Base-by-base conservation (phyloP, 2,113 vertebrate genomes). In the Halichoeres trimaculatus region DNA sequence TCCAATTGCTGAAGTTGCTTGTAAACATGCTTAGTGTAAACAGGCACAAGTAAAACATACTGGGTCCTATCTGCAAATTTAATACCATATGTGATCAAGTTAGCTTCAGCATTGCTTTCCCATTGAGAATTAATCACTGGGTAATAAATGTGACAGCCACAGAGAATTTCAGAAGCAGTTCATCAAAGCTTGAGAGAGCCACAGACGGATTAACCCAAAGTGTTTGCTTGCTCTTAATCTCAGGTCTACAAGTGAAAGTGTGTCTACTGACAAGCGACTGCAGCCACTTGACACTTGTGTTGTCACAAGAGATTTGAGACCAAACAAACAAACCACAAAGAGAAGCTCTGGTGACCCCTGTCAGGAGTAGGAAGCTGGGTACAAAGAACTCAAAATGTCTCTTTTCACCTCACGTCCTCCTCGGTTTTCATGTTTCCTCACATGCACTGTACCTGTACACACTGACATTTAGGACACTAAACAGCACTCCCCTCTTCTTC, bases 321-420 rank as follows among this genome's bases (percentile, higher is more conserved):
- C 67, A 48, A 67, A 58, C 56, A 85, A 74, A 84, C 72, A 85
- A 17, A 23, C 40, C 64, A 69, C 70, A 86, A 84, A 86, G 62
- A 38, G 75, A 67, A 70, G 38, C 73, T 57, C 64, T 74, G 60
- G 36, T 64, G 70, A 66, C 43, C 70, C 70, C 56, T 43, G 74
- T 60, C 74, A 51, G 58, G 73, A 78, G 71, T 63, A 19, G 71
- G 20, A 57, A 83, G n/a, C 73, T 74, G 50, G 10, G 38, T 30
- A 40, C 59, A 54, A 2, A 66, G 34, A 58, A 57, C 56, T 74
- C 50, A 60, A 48, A 47, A 35, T 47, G 38, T 65, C 67, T 53
- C 38, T 63, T 47, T 52, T 53, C 24, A 1, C 23, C 11, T 26
- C 58, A 38, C 34, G 54, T 56, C 38, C 58, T n/a, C 0, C 10